Evolutionary conservation across 2,113 vertebrate species (phyloP), one percentile per base, ranked within the genome.

Genomic region (Trogon melanurus): DNA sequence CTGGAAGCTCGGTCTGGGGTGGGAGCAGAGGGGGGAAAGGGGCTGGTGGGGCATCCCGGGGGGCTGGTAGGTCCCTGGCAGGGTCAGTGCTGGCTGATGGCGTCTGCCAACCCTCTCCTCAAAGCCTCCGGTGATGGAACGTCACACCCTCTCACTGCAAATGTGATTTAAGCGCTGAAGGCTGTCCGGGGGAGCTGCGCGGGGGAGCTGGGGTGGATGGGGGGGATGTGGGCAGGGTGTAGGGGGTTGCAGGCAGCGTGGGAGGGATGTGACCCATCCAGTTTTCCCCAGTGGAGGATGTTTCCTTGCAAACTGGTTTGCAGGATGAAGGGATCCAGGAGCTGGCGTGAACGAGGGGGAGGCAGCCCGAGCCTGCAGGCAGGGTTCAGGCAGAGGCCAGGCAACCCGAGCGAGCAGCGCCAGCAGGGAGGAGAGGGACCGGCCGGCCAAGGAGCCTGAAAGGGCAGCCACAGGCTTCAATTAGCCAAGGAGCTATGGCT

Each of bases 301-400:
- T 44, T 74, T 29, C 47, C 5, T 15, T 5, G 61, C 71, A 11
- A 73, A 56, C 2, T 2, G 8, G 8, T 69, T 69, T 21, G 85
- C 29, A 9, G 5, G 18, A n/a, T 11, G 44, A 81, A 69, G 72
- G 13, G 1, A 50, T 79, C 65, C 79, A 47, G 91, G 45, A 75
- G 91, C 65, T 36, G 0, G 9, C 1, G 54, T 47, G 72, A 50
- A 89, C 70, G 50, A 89, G 79, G 86, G 47, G 14, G 44, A 30
- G 85, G 82, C 57, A 76, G 89, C 12, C 21, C 27, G 66, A n/a
- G 62, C 67, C 62, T 60, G 48, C 71, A 18, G 91, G 85, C 85
- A 76, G 95, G 82, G 96, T 87, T 89, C 96, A 94, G 94, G 88
- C 81, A 71, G 91, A 71, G 92, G 78, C 57, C 94, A 93, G 78